phyloP scores from a whole-genome alignment of 2,888 invertebrate species.

The Drosophila suboccidentalis region DNA sequence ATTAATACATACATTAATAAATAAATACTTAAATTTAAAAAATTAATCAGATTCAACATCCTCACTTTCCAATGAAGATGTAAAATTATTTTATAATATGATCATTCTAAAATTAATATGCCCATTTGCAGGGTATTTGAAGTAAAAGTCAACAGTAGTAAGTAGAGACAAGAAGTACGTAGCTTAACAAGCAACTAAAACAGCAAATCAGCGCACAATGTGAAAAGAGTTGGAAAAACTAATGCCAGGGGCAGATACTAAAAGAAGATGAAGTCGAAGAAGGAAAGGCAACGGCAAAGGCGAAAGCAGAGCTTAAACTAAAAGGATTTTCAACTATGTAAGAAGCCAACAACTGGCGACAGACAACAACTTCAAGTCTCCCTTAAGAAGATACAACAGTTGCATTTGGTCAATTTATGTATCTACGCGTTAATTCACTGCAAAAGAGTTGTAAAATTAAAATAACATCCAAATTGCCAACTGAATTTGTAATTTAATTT shows the following conservation, averaged over 20 bases:
- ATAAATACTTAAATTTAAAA: neutral
- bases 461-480: neutral
- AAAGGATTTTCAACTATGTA: constrained; percentile 54
- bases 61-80: neutral
- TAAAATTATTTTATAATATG: too few species aligned
- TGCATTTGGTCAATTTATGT: constrained; percentile 4
- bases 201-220: constrained; percentile 74
- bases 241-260: constrained; percentile 19
- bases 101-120: neutral
- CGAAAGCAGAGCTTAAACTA: constrained; percentile 48
- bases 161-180: constrained; percentile 70
- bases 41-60: neutral
- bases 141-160: constrained; percentile 69
- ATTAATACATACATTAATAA: neutral
- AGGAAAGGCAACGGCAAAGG: neutral
- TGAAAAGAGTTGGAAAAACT: constrained; percentile 62
- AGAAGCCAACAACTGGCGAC: constrained; percentile 19
- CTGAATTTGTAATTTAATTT: neutral
- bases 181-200: constrained; percentile 74
- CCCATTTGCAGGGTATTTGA: constrained; percentile 17
- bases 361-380: constrained; percentile 7
- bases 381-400: constrained; percentile 14
- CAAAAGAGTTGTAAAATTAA: neutral
- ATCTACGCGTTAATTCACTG: constrained; percentile 10
- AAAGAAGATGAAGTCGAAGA: constrained; percentile 1